Evolutionary conservation across 2,888 invertebrate genomes (phyloP), one percentile per base, ranked within the genome.

Genomic region (Diadegma fenestrale): DNA sequence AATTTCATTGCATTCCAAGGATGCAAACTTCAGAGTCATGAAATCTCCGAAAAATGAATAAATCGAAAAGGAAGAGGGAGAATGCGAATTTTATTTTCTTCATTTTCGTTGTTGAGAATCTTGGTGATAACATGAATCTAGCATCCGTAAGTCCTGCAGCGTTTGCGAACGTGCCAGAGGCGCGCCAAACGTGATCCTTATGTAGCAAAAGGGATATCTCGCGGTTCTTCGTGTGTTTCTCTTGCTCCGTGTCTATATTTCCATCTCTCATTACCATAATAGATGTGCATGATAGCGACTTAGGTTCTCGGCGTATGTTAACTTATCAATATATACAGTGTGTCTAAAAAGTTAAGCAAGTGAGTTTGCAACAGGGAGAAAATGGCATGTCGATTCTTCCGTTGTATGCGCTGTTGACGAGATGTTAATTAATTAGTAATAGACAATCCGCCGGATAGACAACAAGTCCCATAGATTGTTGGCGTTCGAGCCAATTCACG

Each of bases 251-350:
- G 58, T 80, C 71, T 66, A 48, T 76, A 19, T 72, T 66, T 72
- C 37, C 22, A 58, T 78, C 76, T 58, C 89, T 89, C 89, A 91
- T 91, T 91, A 92, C 89, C 90, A 91, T 91, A 91, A 92, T 90
- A 92, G 88, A 91, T 88, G 90, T 84, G 87, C 82, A 26, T 43
- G 88, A 88, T 89, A 88, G 88, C 86, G 78, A 78, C 61, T 82
- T 82, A 72, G 69, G 80, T 86, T 85, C 66, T 66, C n/a, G 37
- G 72, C 71, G 72, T 66, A 80, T 48, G 26, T 63, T 63, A 43
- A 75, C 51, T 7, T 54, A 1, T 54, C n/a, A n/a, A 14, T 64
- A 64, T 12, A 69, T 30, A 51, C 48, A 48, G 37, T 19, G 37
- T 19, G 63, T 61, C 43, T 69, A 41, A 19, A 30, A 61, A 43